Conservation (phyloP, 2,113 vertebrate species). For the Myotis yumanensis region DNA sequence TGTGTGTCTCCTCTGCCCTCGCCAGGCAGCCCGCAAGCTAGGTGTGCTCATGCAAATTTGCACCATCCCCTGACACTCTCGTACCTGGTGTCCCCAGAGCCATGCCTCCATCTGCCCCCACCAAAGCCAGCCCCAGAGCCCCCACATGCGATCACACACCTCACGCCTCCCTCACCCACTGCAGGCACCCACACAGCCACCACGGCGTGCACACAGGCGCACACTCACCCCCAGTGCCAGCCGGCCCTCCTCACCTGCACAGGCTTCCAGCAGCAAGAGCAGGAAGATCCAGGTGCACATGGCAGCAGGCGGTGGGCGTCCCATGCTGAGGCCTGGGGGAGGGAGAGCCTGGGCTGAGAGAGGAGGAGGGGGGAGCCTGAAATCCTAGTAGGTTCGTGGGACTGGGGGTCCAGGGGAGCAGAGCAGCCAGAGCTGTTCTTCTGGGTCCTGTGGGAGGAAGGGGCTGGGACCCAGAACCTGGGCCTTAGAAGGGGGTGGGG, state of each 20-base stretch:
- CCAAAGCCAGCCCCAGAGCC: background rate
- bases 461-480: background rate
- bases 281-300: background rate
- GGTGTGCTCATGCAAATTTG: background rate
- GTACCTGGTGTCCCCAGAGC: background rate
- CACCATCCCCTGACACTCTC: background rate
- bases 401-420: background rate
- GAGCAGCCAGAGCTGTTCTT: background rate
- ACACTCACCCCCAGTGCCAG: background rate
- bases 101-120: accelerated
- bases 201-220: background rate
- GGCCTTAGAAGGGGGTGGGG: background rate
- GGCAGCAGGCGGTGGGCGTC: background rate
- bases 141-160: accelerated
- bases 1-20: background rate
- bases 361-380: background rate
- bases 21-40: background rate
- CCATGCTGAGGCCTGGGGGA: constrained; percentile 42
- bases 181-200: background rate
- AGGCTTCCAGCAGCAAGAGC: constrained; percentile 43
- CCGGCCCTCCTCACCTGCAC: constrained; percentile 56
- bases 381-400: background rate
- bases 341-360: background rate
- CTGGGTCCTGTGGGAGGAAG: background rate
- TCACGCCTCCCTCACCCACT: background rate